Evolutionary conservation across 1,140 invertebrate species (phyloP), one percentile per base, ranked within the genome.

Genomic region (Tetranychus urticae): DNA sequence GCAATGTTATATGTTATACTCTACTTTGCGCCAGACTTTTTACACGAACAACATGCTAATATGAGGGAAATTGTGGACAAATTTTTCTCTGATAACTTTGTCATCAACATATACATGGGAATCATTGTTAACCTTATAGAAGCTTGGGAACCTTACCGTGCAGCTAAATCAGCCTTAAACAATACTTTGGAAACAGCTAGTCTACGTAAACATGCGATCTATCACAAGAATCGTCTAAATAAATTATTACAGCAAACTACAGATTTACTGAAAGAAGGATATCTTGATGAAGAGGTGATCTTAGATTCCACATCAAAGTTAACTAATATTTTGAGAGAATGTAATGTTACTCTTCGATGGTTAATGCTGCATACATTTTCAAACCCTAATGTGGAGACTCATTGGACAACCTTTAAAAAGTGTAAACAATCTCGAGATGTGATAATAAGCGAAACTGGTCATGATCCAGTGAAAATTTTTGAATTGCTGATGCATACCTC

Each of bases 61-160:
- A 98, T 98, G 94, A 80, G 93, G 67, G 92, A 97, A 79, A 92
- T 97, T 68, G 89, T 93, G 23, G 92, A 97, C 70, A 91, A 92
- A 75, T 94, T 88, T 74, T 97, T 94, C 69, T 82, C 86, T 35
- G 90, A 94, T 70, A 94, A 93, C 72, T 97, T 91, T 90, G 81
- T 92, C 1, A 78, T 94, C 37, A 88, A 86, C 66, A 76, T 97
- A 56, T 96, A 97, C 69, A 93, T 97, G 87, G 92, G 92, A 14
- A 82, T 89, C 50, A 82, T 75, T 60, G 79, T 94, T 2, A 96
- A 96, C 75, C 73, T 98, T 35, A 75, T 86, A 36, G 91, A 97
- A 72, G 83, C 82, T 67, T 98, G 94, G 94, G 81, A 85, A 61
- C 79, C 83, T 10, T 97, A 93, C 68, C 89, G 88, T 77, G 89